A percentile compares a stretch with the other conserved stretches of the same genome.
phyloP scores from a whole-genome alignment of 2,888 invertebrate species.

The Parnassius mnemosyne region DNA sequence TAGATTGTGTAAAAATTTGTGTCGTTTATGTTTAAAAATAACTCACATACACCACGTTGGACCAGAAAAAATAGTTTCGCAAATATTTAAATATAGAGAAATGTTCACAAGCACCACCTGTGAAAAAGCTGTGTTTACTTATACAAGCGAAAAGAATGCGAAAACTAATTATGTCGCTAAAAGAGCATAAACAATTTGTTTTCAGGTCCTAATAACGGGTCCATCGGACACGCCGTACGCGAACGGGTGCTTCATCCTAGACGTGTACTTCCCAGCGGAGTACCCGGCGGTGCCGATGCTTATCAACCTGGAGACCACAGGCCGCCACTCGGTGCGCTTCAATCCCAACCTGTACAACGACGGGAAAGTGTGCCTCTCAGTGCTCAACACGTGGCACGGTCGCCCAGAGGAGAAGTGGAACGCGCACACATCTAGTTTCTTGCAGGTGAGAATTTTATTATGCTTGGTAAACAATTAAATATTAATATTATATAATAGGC shows the following conservation, averaged over 20 bases:
- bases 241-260: slow-evolving; percentile 94
- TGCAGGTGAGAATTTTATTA: slow-evolving; percentile 79
- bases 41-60: too few species aligned
- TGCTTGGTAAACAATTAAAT: too few species aligned
- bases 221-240: slow-evolving; percentile 96
- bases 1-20: too few species aligned
- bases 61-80: too few species aligned
- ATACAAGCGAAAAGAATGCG: too few species aligned
- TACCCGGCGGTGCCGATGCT: slow-evolving; percentile 92
- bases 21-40: too few species aligned
- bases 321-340: slow-evolving; percentile 92
- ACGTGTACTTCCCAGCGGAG: slow-evolving; percentile 93
- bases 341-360: slow-evolving; percentile 97
- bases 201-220: slow-evolving; percentile 92
- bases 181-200: too few species aligned
- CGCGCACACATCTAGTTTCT: slow-evolving; percentile 95
- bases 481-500: too few species aligned
- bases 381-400: slow-evolving; percentile 98
- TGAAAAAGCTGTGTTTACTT: too few species aligned
- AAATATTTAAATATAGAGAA: too few species aligned
- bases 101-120: too few species aligned
- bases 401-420: slow-evolving; percentile 98
- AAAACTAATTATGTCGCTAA: too few species aligned
- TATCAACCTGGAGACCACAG: slow-evolving; percentile 94
- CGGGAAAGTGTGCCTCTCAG: slow-evolving; percentile 95